phyloP scores from a whole-genome alignment of 2,797 vertebrate species.

The Ctenosaura bakeri region DNA sequence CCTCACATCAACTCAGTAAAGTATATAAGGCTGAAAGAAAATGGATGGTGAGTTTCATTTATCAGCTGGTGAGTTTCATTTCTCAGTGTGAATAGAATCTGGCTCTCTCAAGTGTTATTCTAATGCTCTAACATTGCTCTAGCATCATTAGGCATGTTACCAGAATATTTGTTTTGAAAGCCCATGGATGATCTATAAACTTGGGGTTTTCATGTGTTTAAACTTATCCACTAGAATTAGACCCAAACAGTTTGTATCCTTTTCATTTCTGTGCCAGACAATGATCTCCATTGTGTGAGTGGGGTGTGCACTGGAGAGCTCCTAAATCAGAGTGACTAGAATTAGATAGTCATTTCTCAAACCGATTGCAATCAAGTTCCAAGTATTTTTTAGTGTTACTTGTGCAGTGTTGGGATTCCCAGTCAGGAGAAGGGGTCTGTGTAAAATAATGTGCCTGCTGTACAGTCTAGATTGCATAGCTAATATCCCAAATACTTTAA shows the following conservation, averaged over 20 bases:
- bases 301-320: neutral
- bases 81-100: no score
- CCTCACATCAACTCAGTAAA: no score
- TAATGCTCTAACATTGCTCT: no score
- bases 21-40: no score
- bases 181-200: neutral
- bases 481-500: neutral
- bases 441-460: neutral
- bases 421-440: neutral
- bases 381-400: neutral
- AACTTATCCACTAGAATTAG: neutral
- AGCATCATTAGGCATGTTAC: no score
- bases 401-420: neutral
- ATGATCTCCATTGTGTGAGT: neutral
- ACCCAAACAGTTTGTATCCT: neutral
- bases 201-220: neutral
- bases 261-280: neutral
- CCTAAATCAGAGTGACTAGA: neutral
- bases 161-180: neutral
- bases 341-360: neutral
- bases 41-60: no score
- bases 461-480: neutral
- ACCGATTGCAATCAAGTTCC: neutral
- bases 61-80: no score
- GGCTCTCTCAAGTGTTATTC: no score